Base-by-base conservation (phyloP, 2,797 vertebrate genomes). In the Acrossocheilus fasciatus region DNA sequence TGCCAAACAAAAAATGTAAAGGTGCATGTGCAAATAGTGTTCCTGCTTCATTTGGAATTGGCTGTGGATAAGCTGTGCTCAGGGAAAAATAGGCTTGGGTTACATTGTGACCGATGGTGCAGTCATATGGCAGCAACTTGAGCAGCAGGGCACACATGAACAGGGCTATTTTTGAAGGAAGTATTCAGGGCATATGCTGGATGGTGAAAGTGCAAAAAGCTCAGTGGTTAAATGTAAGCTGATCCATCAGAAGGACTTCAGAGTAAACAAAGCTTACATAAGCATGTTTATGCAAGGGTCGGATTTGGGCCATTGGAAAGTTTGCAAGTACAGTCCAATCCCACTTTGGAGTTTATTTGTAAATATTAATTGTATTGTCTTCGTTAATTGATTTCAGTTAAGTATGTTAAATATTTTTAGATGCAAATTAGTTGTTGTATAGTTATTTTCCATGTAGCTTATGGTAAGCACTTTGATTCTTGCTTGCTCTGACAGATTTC, bases 81-180 rank as follows among this genome's bases (percentile, higher is more conserved):
- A 30, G 50, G 79, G 76, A 73, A 54, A 72, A 85, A 54, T 74
- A 78, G 81, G 52, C 57, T 91, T 80, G 78, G 79, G 83, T 90
- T 90, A 83, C 87, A 17, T 79, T 68, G 47, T 70, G 69, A 85
- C 85, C 75, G 79, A 68, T 85, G 88, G 52, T 78, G 74, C 80
- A 83, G 90, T 94, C 92, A 92, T 91, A 93, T 92, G 91, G 87
- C 85, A 82, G 93, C 92, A 92, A 94, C 91, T 86, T 84, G 90
- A 94, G 92, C 92, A 91, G 62, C n/a, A 88, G 91, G 90, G 88
- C 86, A 87, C 92, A 89, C 75, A 84, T 92, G 92, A 93, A 91
- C 89, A 78, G 87, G 89, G 92, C 94, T 95, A 95, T 95, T 95
- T 96, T 93, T 94, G 92, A 54, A 62, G 26, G 85, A 91, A 89